Evolutionary conservation across 2,113 vertebrate genomes (phyloP).

Genomic region (Bambusicola thoracicus): DNA sequence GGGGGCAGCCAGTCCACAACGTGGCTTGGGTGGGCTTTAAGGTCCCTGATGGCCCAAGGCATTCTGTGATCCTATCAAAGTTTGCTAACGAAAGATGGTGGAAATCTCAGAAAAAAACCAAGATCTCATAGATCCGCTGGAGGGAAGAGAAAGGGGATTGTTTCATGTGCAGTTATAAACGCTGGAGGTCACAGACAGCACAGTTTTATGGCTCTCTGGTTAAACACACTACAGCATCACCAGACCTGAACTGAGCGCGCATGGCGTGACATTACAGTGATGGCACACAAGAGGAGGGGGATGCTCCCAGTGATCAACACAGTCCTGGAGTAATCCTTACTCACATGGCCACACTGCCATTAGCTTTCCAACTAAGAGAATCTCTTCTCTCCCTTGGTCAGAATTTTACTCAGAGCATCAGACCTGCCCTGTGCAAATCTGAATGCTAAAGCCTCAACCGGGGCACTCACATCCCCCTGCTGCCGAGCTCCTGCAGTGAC

Average conservation of each 20-base stretch:
- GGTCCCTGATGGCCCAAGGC: no score
- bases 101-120: background rate
- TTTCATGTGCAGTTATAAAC: background rate
- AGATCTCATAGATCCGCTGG: background rate
- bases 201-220: background rate
- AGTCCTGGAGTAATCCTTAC: background rate
- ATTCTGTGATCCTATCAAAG: no score
- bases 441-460: accelerated
- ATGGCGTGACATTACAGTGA: accelerated
- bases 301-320: accelerated
- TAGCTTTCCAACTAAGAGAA: background rate
- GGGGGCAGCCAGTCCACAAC: no score
- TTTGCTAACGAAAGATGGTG: background rate
- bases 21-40: no score
- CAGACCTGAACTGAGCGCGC: background rate
- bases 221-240: background rate
- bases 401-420: background rate
- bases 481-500: background rate
- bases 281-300: accelerated
- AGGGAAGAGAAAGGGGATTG: background rate
- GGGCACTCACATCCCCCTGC: background rate
- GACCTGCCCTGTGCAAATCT: background rate
- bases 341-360: background rate
- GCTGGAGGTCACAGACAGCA: background rate
- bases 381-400: background rate